Evolutionary conservation across 2,797 vertebrate genomes (phyloP).

Genomic region (Amniataba percoides): DNA sequence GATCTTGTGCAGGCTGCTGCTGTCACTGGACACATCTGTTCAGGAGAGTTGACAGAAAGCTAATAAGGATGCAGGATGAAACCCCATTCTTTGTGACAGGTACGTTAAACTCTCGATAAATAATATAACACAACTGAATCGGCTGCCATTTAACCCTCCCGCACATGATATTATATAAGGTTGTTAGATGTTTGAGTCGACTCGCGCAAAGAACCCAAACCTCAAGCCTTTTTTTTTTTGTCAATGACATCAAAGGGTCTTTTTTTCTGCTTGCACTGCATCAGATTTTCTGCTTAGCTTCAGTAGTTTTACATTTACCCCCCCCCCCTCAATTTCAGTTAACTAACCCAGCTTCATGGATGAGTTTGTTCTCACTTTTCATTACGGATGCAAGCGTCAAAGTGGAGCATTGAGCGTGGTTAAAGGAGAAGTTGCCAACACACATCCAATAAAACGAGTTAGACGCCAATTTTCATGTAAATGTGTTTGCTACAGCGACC

Average conservation of each 20-base stretch:
- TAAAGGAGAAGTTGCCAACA: not conserved
- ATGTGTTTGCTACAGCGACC: constrained; percentile 16
- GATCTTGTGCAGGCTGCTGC: constrained; percentile 73
- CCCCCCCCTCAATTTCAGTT: not conserved
- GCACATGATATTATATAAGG: not conserved
- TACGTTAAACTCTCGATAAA: constrained; percentile 10
- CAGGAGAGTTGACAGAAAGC: constrained; percentile 28
- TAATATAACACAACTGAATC: not conserved
- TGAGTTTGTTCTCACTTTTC: constrained; percentile 1
- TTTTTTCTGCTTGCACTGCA: not conserved
- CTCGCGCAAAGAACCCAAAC: not conserved
- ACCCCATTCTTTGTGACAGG: not conserved
- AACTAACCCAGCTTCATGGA: not conserved
- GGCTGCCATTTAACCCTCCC: not conserved
- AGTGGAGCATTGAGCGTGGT: not conserved
- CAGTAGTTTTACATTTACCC: not conserved
- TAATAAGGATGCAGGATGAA: constrained; percentile 17
- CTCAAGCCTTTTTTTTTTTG: not conserved
- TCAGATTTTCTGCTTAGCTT: not conserved
- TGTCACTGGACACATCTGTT: constrained; percentile 77
- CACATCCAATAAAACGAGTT: not conserved
- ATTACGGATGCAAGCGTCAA: constrained; percentile 22
- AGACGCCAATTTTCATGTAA: constrained; percentile 16
- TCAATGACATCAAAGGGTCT: not conserved
- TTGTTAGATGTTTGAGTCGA: not conserved